Conservation (phyloP, 2,888 invertebrate genomes). For the Erebia palarica region DNA sequence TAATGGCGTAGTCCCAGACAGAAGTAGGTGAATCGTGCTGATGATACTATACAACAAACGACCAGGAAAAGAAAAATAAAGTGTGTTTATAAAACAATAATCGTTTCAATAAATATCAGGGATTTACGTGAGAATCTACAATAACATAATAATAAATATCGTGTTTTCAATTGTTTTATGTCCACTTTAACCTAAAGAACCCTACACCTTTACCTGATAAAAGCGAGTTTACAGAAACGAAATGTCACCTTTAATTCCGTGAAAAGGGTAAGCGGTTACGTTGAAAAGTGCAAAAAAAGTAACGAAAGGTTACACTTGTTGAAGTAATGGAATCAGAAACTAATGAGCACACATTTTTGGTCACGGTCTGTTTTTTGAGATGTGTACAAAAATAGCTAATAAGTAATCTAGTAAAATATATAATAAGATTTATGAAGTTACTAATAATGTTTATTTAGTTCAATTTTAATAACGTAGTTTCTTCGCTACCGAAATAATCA, state of each 20-base stretch:
- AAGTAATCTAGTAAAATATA: too few species aligned
- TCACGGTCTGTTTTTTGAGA: neutral
- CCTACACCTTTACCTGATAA: slow-evolving; percentile 35
- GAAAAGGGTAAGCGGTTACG: slow-evolving; percentile 48
- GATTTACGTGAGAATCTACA: neutral
- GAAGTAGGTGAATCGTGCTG: neutral
- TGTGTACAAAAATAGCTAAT: neutral
- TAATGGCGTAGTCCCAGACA: too few species aligned
- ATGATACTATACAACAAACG: neutral
- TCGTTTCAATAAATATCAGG: neutral
- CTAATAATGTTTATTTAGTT: too few species aligned
- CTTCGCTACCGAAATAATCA: too few species aligned
- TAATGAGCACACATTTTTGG: neutral
- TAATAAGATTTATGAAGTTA: too few species aligned
- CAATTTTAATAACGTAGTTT: too few species aligned
- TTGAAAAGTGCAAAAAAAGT: slow-evolving; percentile 37
- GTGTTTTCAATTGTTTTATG: slow-evolving; percentile 30
- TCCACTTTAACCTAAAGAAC: slow-evolving; percentile 25
- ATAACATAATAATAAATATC: slow-evolving; percentile 5
- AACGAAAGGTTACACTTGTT: slow-evolving; percentile 6
- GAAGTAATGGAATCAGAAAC: slow-evolving; percentile 8
- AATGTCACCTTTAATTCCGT: slow-evolving; percentile 45
- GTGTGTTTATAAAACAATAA: neutral
- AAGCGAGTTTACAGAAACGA: slow-evolving; percentile 35
- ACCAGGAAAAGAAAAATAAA: neutral